Evolutionary conservation across 2,888 invertebrate species (phyloP).

Genomic region (Conops quadrifasciatus): DNA sequence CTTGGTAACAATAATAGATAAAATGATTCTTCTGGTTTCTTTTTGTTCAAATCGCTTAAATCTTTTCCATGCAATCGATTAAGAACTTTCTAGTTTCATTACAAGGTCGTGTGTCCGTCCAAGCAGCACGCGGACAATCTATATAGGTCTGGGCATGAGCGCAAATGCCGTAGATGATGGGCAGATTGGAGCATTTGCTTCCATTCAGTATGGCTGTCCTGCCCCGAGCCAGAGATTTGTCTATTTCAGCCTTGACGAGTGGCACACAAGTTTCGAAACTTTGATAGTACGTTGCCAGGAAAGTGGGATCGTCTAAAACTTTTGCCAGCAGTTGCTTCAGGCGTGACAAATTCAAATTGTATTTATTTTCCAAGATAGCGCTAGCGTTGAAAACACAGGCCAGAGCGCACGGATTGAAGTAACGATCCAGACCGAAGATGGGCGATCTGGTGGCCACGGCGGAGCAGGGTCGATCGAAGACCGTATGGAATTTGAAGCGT

Average conservation of each 20-base stretch:
- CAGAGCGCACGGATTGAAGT: conserved; percentile 36
- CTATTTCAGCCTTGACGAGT: conserved; percentile 11
- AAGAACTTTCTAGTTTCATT: conserved; percentile 25
- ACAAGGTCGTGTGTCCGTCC: conserved; percentile 18
- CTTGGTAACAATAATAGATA: too few relatives aligned
- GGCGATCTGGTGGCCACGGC: conserved; percentile 13
- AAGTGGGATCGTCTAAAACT: conserved; percentile 12
- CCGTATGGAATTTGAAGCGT: conserved; percentile 16
- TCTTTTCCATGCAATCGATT: conserved; percentile 17
- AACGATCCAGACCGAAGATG: conserved; percentile 27
- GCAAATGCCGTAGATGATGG: conserved; percentile 26
- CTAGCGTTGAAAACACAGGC: conserved; percentile 28
- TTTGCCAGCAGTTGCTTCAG: conserved; percentile 5
- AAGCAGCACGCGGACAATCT: conserved; percentile 21
- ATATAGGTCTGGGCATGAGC: conserved; percentile 25
- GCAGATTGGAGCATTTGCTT: not conserved
- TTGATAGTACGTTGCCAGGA: conserved; percentile 16
- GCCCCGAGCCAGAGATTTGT: not conserved
- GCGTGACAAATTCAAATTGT: conserved; percentile 7
- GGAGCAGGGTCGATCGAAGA: conserved; percentile 15
- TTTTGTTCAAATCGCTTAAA: not conserved
- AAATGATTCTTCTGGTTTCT: too few relatives aligned
- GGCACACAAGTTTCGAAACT: conserved; percentile 25
- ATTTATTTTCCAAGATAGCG: conserved; percentile 8
- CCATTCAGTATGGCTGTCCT: conserved; percentile 25